Conservation (phyloP, 1,140 invertebrate species). For the Neoseiulus cucumeris region DNA sequence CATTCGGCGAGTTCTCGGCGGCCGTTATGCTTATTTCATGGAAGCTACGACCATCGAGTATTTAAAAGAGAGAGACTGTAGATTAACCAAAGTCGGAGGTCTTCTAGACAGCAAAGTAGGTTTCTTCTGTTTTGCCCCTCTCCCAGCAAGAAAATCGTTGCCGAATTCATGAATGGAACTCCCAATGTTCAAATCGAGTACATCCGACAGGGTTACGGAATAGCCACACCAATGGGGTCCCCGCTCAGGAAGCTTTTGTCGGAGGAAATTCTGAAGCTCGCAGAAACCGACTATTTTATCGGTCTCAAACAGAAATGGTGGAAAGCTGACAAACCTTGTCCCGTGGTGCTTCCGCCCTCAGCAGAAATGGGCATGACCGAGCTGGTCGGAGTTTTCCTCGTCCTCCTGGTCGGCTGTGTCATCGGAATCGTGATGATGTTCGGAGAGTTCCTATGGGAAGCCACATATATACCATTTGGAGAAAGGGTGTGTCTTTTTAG, state of each 20-base stretch:
- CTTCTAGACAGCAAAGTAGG: slow-evolving; percentile 32
- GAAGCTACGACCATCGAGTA: slow-evolving; percentile 32
- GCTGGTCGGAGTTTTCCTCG: slow-evolving; percentile 31
- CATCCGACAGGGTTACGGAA: slow-evolving; percentile 43
- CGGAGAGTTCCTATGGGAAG: slow-evolving; percentile 24
- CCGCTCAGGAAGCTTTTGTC: slow-evolving; percentile 30
- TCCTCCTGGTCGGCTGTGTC: slow-evolving; percentile 28
- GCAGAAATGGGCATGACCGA: slow-evolving; percentile 17
- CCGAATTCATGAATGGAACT: no score
- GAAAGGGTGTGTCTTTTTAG: slow-evolving; percentile 13
- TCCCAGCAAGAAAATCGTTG: no score
- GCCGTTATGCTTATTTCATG: slow-evolving; percentile 33
- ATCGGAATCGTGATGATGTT: slow-evolving; percentile 26
- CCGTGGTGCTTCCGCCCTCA: slow-evolving; percentile 10
- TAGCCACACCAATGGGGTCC: slow-evolving; percentile 50
- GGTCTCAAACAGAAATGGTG: slow-evolving; percentile 30
- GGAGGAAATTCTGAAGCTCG: slow-evolving; percentile 30
- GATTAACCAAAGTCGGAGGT: slow-evolving; percentile 30
- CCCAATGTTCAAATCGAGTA: no score
- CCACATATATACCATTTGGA: slow-evolving; percentile 17
- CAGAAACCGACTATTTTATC: slow-evolving; percentile 29
- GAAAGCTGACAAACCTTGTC: slow-evolving; percentile 26
- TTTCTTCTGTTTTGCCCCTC: slow-evolving; percentile 55
- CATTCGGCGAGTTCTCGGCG: slow-evolving; percentile 28
- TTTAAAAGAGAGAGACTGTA: slow-evolving; percentile 28